phyloP scores from a whole-genome alignment of 2,888 invertebrate species.

The Eilema caniola region DNA sequence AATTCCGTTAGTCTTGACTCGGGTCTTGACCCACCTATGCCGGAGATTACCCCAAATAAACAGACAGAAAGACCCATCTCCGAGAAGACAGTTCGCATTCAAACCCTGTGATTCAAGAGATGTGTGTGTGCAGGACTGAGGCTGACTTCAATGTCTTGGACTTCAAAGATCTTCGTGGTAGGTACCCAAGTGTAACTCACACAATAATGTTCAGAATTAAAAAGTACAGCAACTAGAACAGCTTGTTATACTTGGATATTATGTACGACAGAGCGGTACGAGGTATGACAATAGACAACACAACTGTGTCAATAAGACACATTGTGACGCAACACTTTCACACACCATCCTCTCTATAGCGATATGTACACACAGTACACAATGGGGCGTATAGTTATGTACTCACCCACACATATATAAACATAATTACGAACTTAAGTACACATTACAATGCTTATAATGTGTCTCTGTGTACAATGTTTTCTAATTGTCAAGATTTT shows the following conservation, averaged over 20 bases:
- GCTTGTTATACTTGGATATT: slow-evolving; percentile 3
- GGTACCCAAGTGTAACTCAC: neutral
- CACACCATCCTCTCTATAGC: slow-evolving; percentile 10
- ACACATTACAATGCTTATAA: slow-evolving; percentile 8
- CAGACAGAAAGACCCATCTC: neutral
- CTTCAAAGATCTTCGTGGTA: neutral
- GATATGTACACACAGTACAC: slow-evolving; percentile 3
- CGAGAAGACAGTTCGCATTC: too few species aligned
- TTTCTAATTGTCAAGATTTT: neutral
- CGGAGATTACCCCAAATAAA: neutral
- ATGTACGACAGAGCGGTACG: slow-evolving; percentile 6
- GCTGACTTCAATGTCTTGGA: neutral
- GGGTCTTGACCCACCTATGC: neutral
- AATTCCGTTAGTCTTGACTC: neutral
- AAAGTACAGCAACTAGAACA: neutral
- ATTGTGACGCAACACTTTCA: slow-evolving; percentile 23
- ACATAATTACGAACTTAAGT: slow-evolving; percentile 12
- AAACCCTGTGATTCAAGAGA: too few species aligned
- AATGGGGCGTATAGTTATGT: slow-evolving; percentile 2
- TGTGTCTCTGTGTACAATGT: slow-evolving; percentile 4
- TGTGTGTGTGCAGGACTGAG: too few species aligned
- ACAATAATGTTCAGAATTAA: neutral
- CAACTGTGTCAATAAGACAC: slow-evolving; percentile 23
- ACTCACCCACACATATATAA: slow-evolving; percentile 14
- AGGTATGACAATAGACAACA: slow-evolving; percentile 12